These are phyloP conservation scores for Manacus vitellinus DNA, from an alignment of 2,113 vertebrate species.

Conservation along the genomic window DNA sequence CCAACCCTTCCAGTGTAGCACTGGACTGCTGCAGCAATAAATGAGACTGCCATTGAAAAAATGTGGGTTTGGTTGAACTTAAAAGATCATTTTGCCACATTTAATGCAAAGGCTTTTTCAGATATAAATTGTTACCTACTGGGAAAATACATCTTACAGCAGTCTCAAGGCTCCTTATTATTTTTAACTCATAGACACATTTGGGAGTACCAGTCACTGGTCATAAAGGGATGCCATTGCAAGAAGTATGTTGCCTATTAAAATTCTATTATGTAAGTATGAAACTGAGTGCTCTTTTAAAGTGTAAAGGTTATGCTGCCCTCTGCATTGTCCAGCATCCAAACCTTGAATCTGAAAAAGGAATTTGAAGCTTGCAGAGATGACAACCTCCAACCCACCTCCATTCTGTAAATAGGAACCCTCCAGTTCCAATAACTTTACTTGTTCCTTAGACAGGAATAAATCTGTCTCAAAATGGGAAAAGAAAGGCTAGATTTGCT, in stretches of 20 bases:
- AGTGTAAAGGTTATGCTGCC: not conserved
- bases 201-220: not conserved
- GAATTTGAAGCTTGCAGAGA: not conserved
- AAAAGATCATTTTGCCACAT: not conserved
- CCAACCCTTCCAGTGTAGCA: constrained; percentile 2
- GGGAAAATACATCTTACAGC: not conserved
- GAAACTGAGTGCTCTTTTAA: not conserved
- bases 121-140: not conserved
- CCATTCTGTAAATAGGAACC: not conserved
- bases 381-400: too few relatives aligned
- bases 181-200: not conserved
- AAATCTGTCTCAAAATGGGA: not conserved
- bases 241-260: not conserved
- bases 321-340: not conserved
- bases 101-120: not conserved
- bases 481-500: not conserved
- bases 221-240: not conserved
- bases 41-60: not conserved
- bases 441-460: not conserved
- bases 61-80: not conserved
- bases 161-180: not conserved
- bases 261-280: not conserved
- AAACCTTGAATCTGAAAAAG: not conserved
- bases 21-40: constrained; percentile 1
- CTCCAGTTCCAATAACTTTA: not conserved